Percentiles rank a stretch among this genome's conserved stretches.
Conservation (phyloP, 1,140 invertebrate genomes). For the Eriosoma lanigerum region DNA sequence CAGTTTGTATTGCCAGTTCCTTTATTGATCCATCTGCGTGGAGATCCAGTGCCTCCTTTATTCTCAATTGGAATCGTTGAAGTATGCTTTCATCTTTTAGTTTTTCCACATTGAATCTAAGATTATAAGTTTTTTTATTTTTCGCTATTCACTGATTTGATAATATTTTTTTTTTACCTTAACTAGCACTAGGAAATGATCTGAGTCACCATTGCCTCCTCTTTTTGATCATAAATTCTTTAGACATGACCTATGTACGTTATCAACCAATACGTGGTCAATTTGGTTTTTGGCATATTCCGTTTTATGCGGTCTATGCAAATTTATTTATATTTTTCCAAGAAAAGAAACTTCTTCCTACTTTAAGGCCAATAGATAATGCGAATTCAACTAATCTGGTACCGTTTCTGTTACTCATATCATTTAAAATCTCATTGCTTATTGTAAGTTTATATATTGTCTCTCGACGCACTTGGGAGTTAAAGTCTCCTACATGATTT, state of each 20-base stretch:
- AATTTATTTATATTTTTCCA: slow-evolving; percentile 23
- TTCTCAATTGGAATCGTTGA: background rate
- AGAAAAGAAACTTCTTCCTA: slow-evolving; percentile 15
- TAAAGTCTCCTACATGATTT: slow-evolving; percentile 16
- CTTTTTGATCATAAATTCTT: slow-evolving; percentile 19
- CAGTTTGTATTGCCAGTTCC: background rate
- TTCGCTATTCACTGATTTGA: slow-evolving; percentile 27
- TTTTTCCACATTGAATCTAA: slow-evolving; percentile 28
- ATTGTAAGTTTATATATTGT: slow-evolving; percentile 9
- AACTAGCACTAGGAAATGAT: slow-evolving; percentile 27
- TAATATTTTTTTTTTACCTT: background rate
- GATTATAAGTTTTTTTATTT: background rate
- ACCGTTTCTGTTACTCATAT: slow-evolving; percentile 9
- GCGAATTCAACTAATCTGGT: slow-evolving; percentile 15
- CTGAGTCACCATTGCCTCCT: background rate
- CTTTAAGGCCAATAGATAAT: slow-evolving; percentile 1
- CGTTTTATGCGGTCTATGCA: background rate
- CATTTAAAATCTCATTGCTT: background rate
- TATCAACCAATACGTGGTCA: slow-evolving; percentile 22
- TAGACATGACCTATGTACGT: slow-evolving; percentile 2
- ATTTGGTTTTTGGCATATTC: slow-evolving; percentile 17
- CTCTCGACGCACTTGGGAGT: background rate
- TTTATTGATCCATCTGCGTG: background rate
- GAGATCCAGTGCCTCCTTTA: background rate
- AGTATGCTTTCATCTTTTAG: slow-evolving; percentile 5